Evolutionary conservation across 2,797 vertebrate genomes (phyloP).

Genomic region (Sebastes diploproa): DNA sequence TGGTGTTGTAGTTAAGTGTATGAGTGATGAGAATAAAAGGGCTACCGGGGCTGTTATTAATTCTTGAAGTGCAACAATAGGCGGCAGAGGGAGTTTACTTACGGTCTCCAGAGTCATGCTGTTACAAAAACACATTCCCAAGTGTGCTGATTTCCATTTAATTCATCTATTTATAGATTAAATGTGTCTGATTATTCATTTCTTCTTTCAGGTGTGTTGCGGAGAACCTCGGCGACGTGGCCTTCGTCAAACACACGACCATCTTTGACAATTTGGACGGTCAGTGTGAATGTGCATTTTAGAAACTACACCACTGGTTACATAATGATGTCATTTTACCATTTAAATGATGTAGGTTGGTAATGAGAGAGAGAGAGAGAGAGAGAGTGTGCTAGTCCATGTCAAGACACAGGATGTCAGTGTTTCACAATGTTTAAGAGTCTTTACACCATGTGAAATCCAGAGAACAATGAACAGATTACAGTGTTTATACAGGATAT

Average conservation of each 20-base stretch:
- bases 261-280: constrained; percentile 83
- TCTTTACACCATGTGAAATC: background rate
- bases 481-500: background rate
- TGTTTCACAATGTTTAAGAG: constrained; percentile 53
- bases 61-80: constrained; percentile 20
- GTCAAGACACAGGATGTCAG: constrained; percentile 75
- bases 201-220: constrained; percentile 80
- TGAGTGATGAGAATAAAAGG: constrained; percentile 29
- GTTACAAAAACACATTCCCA: background rate
- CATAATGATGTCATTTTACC: background rate
- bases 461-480: background rate
- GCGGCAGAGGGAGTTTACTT: constrained; percentile 9
- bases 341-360: background rate
- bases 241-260: constrained; percentile 86
- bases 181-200: background rate
- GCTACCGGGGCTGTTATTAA: constrained; percentile 5
- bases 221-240: constrained; percentile 86
- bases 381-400: constrained; percentile 35
- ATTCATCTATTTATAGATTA: background rate
- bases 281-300: constrained; percentile 50
- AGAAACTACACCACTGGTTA: background rate
- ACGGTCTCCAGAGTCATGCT: constrained; percentile 10
- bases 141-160: background rate
- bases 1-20: background rate
- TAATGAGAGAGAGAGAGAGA: background rate